Percentiles rank a stretch among this genome's conserved stretches.
phyloP scores from a whole-genome alignment of 1,140 invertebrate species.

The Procambarus clarkii region DNA sequence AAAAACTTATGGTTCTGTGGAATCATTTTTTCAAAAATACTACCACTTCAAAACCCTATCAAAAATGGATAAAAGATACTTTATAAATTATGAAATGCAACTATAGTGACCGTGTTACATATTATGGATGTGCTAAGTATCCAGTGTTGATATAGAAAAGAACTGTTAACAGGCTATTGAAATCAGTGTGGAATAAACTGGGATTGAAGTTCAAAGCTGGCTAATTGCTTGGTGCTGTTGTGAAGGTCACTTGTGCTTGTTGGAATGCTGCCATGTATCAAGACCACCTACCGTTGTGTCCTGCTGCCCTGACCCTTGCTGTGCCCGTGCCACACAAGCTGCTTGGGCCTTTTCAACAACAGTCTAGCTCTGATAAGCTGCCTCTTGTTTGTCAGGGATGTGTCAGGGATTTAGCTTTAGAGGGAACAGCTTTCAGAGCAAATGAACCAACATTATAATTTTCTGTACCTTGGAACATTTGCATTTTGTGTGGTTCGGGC shows the following conservation, averaged over 20 bases:
- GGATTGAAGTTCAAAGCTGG: constrained; percentile 48
- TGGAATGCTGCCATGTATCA: constrained; percentile 56
- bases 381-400: constrained; percentile 67
- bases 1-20: constrained; percentile 59
- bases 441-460: constrained; percentile 22
- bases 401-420: constrained; percentile 67
- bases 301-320: constrained; percentile 35
- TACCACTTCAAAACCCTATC: constrained; percentile 51
- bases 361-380: constrained; percentile 44
- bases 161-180: constrained; percentile 51
- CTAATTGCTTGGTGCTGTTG: constrained; percentile 57
- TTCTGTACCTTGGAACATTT: constrained; percentile 21
- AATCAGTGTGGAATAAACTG: constrained; percentile 13
- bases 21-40: constrained; percentile 59
- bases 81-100: constrained; percentile 49
- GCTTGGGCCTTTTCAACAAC: constrained; percentile 22
- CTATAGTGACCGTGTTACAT: constrained; percentile 51
- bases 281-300: constrained; percentile 61
- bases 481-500: constrained; percentile 20
- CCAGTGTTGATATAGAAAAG: constrained; percentile 33
- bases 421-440: constrained; percentile 58
- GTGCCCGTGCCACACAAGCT: constrained; percentile 33
- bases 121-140: constrained; percentile 49
- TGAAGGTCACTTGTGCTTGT: constrained; percentile 66
- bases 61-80: constrained; percentile 23